Conservation (phyloP, 2,113 vertebrate genomes). For the Rhodinocichla rosea region DNA sequence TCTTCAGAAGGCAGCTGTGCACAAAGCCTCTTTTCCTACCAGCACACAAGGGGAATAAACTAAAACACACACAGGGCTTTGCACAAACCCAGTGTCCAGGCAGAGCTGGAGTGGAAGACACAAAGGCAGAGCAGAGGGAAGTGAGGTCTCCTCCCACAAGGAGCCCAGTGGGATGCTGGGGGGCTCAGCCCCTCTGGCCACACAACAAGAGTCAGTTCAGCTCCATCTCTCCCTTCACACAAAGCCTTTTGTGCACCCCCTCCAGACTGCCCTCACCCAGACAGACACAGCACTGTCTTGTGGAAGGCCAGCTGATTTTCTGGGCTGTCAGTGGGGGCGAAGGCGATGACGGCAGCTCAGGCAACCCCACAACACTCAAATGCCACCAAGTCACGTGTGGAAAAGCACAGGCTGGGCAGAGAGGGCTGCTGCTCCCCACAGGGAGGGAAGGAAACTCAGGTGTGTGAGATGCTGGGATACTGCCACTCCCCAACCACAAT, state of each 20-base stretch:
- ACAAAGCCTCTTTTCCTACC: not conserved
- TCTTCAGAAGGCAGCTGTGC: not conserved
- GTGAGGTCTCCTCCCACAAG: not conserved
- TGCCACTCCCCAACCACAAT: not conserved
- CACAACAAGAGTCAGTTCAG: not conserved
- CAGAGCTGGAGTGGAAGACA: not conserved
- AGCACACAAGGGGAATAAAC: not conserved
- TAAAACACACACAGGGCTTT: not conserved
- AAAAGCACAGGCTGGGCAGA: fast-evolving
- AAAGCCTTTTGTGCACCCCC: not conserved
- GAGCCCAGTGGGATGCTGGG: not conserved
- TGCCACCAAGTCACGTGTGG: fast-evolving
- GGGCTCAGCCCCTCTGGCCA: not conserved
- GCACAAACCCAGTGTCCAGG: not conserved
- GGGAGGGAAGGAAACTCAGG: not conserved
- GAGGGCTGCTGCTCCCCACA: not conserved
- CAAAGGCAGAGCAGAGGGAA: not conserved
- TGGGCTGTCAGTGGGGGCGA: fast-evolving
- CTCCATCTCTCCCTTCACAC: not conserved
- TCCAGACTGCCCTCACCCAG: not conserved
- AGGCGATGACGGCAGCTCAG: not conserved
- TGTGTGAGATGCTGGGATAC: not conserved
- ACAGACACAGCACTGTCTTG: not conserved
- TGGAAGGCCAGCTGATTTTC: not conserved
- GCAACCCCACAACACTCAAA: not conserved